Evolutionary conservation across 2,888 invertebrate species (phyloP).

Genomic region (Napeogenes inachia): DNA sequence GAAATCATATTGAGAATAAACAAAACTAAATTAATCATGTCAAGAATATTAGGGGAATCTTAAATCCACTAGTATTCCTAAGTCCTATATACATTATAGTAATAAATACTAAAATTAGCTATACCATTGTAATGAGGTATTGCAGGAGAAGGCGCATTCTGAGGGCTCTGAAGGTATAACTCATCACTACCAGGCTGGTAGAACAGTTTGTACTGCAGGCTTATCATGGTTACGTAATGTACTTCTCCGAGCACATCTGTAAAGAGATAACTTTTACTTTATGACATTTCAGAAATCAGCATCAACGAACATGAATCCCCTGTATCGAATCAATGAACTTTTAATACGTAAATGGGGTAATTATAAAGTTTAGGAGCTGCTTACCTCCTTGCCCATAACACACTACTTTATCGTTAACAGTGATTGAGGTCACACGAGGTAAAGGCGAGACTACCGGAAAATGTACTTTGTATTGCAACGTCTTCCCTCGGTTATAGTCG

Average conservation of each 20-base stretch:
- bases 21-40: no score
- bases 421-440: constrained; percentile 77
- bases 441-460: constrained; percentile 78
- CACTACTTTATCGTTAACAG: constrained; percentile 74
- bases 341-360: no score
- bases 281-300: no score
- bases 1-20: no score
- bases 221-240: constrained; percentile 64
- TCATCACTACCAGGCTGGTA: constrained; percentile 28
- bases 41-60: no score
- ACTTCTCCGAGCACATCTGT: constrained; percentile 50
- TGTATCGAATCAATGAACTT: no score
- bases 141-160: constrained; percentile 6
- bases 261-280: neutral
- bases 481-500: constrained; percentile 48
- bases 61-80: neutral
- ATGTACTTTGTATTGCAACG: constrained; percentile 70
- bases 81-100: neutral
- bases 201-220: constrained; percentile 70
- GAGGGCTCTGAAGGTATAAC: constrained; percentile 27
- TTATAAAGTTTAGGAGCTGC: no score
- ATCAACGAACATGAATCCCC: no score
- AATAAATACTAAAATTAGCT: constrained; percentile 23
- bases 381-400: constrained; percentile 78
- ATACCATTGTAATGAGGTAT: constrained; percentile 1